Evolutionary conservation across 2,113 vertebrate genomes (phyloP).

Genomic region (Sander lucioperca): DNA sequence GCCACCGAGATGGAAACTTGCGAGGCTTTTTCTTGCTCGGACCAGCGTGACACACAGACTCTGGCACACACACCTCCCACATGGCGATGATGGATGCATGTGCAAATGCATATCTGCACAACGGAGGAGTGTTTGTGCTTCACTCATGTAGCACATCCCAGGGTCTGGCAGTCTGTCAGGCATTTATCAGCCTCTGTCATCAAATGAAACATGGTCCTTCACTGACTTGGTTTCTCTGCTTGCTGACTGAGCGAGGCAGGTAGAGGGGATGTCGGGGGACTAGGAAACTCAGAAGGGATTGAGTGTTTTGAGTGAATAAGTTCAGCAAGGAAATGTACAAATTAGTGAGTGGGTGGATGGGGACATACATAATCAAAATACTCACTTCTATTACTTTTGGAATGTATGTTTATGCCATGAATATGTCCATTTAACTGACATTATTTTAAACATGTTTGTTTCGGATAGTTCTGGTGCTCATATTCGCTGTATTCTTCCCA

Average conservation of each 20-base stretch:
- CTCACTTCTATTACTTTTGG: background rate
- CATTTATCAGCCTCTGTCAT: conserved; percentile 68
- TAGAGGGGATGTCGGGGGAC: conserved; percentile 12
- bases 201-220: conserved; percentile 48
- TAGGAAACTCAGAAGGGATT: background rate
- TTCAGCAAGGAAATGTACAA: background rate
- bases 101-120: conserved; percentile 47
- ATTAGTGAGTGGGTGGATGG: conserved; percentile 16
- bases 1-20: conserved; percentile 48
- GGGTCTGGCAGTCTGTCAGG: conserved; percentile 64
- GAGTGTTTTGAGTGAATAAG: conserved; percentile 5
- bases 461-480: background rate
- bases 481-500: background rate
- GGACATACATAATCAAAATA: conserved; percentile 16
- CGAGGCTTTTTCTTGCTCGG: conserved; percentile 27
- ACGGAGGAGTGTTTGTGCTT: conserved; percentile 69
- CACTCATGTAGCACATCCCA: conserved; percentile 64
- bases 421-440: conserved; percentile 10
- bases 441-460: conserved; percentile 38
- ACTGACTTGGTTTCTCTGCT: conserved; percentile 35
- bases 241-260: conserved; percentile 32
- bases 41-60: conserved; percentile 1
- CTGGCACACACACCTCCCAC: conserved; percentile 64
- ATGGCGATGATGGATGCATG: conserved; percentile 54
- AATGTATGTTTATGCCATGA: conserved; percentile 18